These are phyloP conservation scores for Galeopterus variegatus DNA, from an alignment of 2,113 vertebrate genomes.

Conservation along the genomic window DNA sequence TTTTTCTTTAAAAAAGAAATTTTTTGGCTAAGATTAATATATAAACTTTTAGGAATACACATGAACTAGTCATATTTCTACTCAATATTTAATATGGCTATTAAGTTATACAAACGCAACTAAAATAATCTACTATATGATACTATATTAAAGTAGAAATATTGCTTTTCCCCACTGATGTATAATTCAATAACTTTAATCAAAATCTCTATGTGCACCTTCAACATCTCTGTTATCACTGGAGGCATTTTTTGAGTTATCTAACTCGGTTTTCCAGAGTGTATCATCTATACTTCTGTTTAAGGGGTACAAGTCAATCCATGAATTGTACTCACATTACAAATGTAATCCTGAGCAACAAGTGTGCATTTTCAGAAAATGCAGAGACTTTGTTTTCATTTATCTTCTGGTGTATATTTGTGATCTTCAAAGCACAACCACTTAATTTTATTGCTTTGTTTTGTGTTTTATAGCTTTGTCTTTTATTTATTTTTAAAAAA, in stretches of 20 bases:
- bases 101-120: constrained; percentile 11
- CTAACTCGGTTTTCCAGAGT: background rate
- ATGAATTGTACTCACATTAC: background rate
- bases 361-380: background rate
- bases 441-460: constrained; percentile 29
- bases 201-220: background rate
- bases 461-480: background rate
- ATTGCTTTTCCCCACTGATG: background rate
- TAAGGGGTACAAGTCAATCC: background rate
- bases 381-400: background rate
- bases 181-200: background rate
- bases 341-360: background rate
- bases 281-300: background rate
- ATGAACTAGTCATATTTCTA: background rate
- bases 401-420: background rate
- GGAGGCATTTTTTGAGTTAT: background rate
- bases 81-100: background rate
- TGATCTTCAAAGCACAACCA: background rate
- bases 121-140: constrained; percentile 17
- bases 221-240: background rate
- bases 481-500: background rate
- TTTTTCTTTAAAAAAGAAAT: background rate
- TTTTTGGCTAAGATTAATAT: background rate
- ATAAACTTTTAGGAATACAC: background rate
- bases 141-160: background rate